These are phyloP conservation scores for Desmophyllum pertusum DNA, from an alignment of 92 coral and sea anemone species.

Conservation along the genomic window DNA sequence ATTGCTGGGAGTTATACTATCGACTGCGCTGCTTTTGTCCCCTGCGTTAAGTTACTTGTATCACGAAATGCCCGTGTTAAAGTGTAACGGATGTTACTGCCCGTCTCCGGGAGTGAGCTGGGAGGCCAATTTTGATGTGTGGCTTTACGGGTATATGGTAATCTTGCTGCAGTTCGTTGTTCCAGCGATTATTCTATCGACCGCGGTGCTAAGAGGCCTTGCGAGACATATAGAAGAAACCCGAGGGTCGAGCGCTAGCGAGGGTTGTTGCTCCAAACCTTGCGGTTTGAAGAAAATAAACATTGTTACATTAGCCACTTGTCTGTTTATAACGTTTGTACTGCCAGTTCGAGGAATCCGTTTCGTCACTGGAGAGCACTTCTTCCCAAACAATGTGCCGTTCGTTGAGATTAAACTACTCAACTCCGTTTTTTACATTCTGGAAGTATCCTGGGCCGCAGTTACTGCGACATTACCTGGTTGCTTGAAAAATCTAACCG, in stretches of 20 bases:
- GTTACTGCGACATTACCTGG: conserved; percentile 24
- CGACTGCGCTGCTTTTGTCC: conserved; percentile 10
- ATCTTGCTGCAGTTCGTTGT: conserved; percentile 36
- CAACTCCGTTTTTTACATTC: conserved; percentile 28
- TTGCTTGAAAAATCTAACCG: conserved; percentile 17
- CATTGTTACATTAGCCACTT: conserved; percentile 2
- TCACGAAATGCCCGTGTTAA: conserved; percentile 29
- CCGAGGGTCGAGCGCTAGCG: conserved; percentile 2
- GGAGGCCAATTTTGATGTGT: conserved; percentile 50
- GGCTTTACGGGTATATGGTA: conserved; percentile 45
- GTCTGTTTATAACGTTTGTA: conserved; percentile 15
- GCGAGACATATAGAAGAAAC: conserved; percentile 23
- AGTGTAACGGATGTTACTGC: conserved; percentile 45
- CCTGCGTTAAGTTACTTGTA: conserved; percentile 38
- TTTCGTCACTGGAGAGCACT: conserved; percentile 30
- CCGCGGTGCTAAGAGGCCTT: conserved; percentile 24
- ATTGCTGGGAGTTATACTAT: conserved; percentile 19
- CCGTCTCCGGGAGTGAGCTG: conserved; percentile 40
- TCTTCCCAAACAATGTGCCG: conserved; percentile 10
- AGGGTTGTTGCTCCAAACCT: neutral
- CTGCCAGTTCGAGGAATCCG: conserved; percentile 39
- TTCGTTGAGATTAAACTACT: conserved; percentile 35
- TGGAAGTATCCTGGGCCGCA: conserved; percentile 30
- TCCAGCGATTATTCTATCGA: conserved; percentile 32
- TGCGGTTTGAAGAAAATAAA: conserved; percentile 29